phyloP scores from a whole-genome alignment of 2,113 vertebrate genomes.

The Brachyhypopomus gauderio region DNA sequence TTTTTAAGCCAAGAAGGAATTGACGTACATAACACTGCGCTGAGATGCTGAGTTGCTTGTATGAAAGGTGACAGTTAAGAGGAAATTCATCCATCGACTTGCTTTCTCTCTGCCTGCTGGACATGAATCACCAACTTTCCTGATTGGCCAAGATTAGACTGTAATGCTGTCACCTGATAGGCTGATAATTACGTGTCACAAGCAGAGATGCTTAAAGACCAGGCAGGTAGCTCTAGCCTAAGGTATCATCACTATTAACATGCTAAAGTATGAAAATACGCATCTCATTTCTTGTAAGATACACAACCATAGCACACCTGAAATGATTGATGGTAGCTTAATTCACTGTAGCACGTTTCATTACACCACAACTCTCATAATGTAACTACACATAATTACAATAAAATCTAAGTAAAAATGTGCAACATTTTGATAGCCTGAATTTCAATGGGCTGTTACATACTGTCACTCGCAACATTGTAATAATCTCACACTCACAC shows the following conservation, averaged over 20 bases:
- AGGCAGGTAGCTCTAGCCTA: slow-evolving; percentile 14
- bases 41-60: background rate
- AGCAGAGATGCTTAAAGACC: slow-evolving; percentile 37
- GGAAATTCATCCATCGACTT: slow-evolving; percentile 22
- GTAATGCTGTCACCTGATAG: slow-evolving; percentile 50
- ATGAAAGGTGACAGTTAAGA: slow-evolving; percentile 42
- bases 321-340: no score
- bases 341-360: no score
- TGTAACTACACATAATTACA: no score
- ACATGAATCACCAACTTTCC: slow-evolving; percentile 37
- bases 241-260: slow-evolving; percentile 38
- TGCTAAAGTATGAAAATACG: slow-evolving; percentile 39
- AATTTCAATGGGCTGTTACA: no score
- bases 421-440: no score
- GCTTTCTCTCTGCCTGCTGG: slow-evolving; percentile 20
- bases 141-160: slow-evolving; percentile 55
- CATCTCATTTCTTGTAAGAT: background rate
- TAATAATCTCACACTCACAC: no score
- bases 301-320: background rate
- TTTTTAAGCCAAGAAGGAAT: slow-evolving; percentile 30
- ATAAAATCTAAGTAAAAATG: no score
- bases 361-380: no score
- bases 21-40: slow-evolving; percentile 1
- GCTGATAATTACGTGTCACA: slow-evolving; percentile 58
- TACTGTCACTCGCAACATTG: no score